Conservation (phyloP, 2,888 invertebrate species). For the Scaptomyza flava region DNA sequence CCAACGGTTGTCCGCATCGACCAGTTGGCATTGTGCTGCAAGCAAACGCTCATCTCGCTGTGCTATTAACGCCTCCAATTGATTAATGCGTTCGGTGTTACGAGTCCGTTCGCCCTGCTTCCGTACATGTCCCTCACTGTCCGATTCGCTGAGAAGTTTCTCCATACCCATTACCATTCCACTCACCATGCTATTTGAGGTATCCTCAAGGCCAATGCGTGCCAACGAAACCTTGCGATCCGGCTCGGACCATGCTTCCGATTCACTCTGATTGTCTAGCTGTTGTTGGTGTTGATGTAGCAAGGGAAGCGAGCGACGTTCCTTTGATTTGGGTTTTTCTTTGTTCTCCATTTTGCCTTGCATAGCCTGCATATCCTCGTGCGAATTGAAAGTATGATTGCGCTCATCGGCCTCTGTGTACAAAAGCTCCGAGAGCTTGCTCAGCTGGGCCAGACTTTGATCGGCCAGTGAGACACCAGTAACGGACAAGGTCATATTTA, state of each 20-base stretch:
- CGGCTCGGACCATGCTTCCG: conserved; percentile 95
- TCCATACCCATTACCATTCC: conserved; percentile 20
- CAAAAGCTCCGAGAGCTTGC: conserved; percentile 85
- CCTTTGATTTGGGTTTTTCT: conserved; percentile 74
- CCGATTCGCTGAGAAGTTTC: conserved; percentile 70
- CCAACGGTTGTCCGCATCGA: conserved; percentile 82
- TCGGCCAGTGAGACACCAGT: conserved; percentile 84
- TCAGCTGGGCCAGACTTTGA: conserved; percentile 85
- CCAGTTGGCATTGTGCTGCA: conserved; percentile 81
- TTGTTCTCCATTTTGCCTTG: conserved; percentile 77
- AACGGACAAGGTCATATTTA: conserved; percentile 83
- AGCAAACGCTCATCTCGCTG: conserved; percentile 85
- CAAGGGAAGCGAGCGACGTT: conserved; percentile 81
- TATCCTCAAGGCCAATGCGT: conserved; percentile 89
- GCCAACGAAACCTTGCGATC: conserved; percentile 92
- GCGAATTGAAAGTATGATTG: conserved; percentile 78
- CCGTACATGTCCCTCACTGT: conserved; percentile 81
- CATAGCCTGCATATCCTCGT: conserved; percentile 74
- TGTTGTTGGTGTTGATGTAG: conserved; percentile 22
- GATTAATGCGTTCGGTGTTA: conserved; percentile 84
- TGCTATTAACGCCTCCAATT: conserved; percentile 83
- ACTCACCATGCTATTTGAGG: conserved; percentile 60
- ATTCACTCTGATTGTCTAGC: conserved; percentile 86
- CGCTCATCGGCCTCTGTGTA: conserved; percentile 61
- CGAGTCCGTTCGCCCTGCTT: conserved; percentile 67